Evolutionary conservation across 2,888 invertebrate species (phyloP), one percentile per base, ranked within the genome.

Genomic region (Calliopum simillimum): DNA sequence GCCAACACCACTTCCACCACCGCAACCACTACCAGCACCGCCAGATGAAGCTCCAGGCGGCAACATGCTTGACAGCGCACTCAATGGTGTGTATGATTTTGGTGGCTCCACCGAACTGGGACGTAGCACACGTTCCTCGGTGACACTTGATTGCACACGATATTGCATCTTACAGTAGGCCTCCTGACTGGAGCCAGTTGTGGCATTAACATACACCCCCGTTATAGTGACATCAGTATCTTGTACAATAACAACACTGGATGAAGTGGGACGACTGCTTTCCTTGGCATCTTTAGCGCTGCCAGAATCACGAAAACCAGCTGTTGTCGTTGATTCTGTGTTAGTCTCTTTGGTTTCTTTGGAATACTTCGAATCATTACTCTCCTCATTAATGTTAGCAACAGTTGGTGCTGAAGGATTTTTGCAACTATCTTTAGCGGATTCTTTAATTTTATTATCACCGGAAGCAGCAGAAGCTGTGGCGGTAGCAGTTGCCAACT

Each of bases 91-190:
- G 85, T 95, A 95, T 16, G 94, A 91, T 82, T 91, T 91, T 79
- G 88, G 76, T 81, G 88, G 76, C 74, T 85, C 85, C 19, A 83
- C 82, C 2, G 85, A 85, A 55, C 79, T 84, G 2, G 86, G 84
- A 3, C 84, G 91, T 89, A 94, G 91, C 33, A 94, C 91, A 62
- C 94, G 93, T 65, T 95, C 93, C 77, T 94, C 94, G 13, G 95
- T 95, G 82, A 94, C 95, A 65, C 94, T 95, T 62, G 94, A 94
- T 76, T 94, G 94, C 77, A 95, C 95, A 75, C 94, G 90, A 85
- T 95, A 95, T 87, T 95, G 94, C 93, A 95, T 94, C 77, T 94
- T 94, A 84, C 95, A 95, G 82, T 92, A 95, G 43, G 94, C 94
- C 82, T 92, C 94, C 81, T 91, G 91, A 76, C 94, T 94, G 46